These are phyloP conservation scores for Poeciliopsis occidentalis DNA, from an alignment of 2,113 vertebrate species.

Conservation along the genomic window DNA sequence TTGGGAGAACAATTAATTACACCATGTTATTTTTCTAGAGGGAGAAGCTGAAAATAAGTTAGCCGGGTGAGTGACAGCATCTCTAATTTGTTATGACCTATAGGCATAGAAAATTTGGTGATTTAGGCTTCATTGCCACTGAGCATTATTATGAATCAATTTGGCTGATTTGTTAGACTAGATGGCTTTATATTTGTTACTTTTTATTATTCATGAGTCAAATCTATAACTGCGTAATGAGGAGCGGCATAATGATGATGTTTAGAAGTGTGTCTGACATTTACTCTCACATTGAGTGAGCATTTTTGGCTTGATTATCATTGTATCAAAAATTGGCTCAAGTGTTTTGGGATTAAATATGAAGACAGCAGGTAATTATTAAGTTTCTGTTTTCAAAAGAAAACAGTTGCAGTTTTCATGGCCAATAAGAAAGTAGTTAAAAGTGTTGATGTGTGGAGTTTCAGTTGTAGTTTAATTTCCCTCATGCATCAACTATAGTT, in stretches of 20 bases:
- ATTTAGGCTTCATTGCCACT: conserved; percentile 40
- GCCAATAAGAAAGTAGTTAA: background rate
- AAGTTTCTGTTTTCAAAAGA: conserved; percentile 3
- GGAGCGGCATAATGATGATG: conserved; percentile 21
- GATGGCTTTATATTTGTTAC: conserved; percentile 46
- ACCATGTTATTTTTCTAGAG: conserved; percentile 50
- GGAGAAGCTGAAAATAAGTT: conserved; percentile 55
- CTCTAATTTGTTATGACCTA: conserved; percentile 65
- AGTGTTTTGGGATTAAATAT: background rate
- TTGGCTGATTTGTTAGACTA: conserved; percentile 31
- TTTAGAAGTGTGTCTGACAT: conserved; percentile 20
- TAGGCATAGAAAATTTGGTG: conserved; percentile 44
- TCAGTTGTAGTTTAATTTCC: background rate
- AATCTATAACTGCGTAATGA: conserved; percentile 32
- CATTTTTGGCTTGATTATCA: conserved; percentile 20
- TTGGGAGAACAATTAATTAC: conserved; percentile 64
- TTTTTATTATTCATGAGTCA: conserved; percentile 39
- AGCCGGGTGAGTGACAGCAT: conserved; percentile 50
- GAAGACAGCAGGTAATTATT: conserved; percentile 9
- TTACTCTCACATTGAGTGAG: conserved; percentile 8
- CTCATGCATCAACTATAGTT: background rate
- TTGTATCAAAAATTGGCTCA: background rate
- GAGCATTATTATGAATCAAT: conserved; percentile 43
- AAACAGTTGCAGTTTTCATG: conserved; percentile 14
- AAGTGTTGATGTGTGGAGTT: background rate